A percentile compares a stretch with the other conserved stretches of the same genome.
Conservation (phyloP, 2,888 invertebrate genomes). For the Pyralis farinalis region DNA sequence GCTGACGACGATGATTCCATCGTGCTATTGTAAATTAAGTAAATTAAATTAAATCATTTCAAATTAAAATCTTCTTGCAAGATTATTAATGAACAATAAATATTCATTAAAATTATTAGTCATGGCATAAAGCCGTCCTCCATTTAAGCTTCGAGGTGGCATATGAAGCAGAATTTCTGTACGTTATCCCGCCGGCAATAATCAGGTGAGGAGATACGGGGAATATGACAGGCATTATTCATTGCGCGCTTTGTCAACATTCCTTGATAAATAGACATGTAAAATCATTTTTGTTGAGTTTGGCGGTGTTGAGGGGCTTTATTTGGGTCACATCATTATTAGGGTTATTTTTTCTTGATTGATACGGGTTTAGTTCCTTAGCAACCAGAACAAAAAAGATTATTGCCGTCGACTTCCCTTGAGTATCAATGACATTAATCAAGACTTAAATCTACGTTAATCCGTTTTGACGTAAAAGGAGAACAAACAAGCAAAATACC, state of each 20-base stretch:
- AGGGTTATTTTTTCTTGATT: too few relatives aligned
- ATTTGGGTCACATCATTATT: background rate
- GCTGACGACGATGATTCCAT: too few relatives aligned
- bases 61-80: too few relatives aligned
- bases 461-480: too few relatives aligned
- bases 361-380: too few relatives aligned
- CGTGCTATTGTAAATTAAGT: too few relatives aligned
- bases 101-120: constrained; percentile 21
- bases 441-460: too few relatives aligned
- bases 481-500: too few relatives aligned
- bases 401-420: too few relatives aligned
- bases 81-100: constrained; percentile 13
- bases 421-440: too few relatives aligned
- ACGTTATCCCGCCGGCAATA: constrained; percentile 42
- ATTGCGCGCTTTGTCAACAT: constrained; percentile 61
- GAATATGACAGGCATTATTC: constrained; percentile 72
- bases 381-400: too few relatives aligned
- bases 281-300: constrained; percentile 6
- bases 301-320: constrained; percentile 1
- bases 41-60: background rate
- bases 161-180: constrained; percentile 28
- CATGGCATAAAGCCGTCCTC: constrained; percentile 9
- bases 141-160: constrained; percentile 25
- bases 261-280: constrained; percentile 46
- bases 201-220: constrained; percentile 60